Conservation (phyloP, 2,797 vertebrate species). For the Vireo griseus region DNA sequence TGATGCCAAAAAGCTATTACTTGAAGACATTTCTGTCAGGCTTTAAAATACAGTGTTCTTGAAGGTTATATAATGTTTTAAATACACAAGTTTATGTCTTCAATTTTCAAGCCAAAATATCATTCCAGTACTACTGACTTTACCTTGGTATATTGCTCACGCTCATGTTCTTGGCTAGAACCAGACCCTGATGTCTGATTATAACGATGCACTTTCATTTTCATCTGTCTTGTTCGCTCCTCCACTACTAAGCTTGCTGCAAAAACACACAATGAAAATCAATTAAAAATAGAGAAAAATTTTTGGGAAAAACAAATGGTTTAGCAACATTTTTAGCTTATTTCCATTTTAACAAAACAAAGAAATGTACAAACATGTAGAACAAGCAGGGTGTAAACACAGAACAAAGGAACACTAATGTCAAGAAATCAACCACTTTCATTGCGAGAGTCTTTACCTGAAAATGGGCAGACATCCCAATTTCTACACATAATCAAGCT, state of each 20-base stretch:
- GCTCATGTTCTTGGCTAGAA: conserved; percentile 92
- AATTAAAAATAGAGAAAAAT: conserved; percentile 62
- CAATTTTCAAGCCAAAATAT: conserved; percentile 39
- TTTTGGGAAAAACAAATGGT: not conserved
- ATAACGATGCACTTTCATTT: conserved; percentile 90
- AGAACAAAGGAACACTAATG: conserved; percentile 53
- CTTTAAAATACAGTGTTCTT: not conserved
- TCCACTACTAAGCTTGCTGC: conserved; percentile 90
- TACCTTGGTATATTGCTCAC: conserved; percentile 91
- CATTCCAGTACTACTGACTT: conserved; percentile 59
- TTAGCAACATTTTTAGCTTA: conserved; percentile 56
- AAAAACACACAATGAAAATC: conserved; percentile 79
- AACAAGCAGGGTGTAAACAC: conserved; percentile 56
- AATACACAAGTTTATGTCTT: not conserved
- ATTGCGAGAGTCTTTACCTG: not conserved
- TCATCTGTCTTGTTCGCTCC: conserved; percentile 90
- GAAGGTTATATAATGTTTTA: not conserved
- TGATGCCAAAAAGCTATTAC: not conserved
- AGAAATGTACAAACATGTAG: conserved; percentile 57
- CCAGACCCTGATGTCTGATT: conserved; percentile 88
- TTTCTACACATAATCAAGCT: conserved; percentile 24
- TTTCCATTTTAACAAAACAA: conserved; percentile 36
- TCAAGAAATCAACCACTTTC: conserved; percentile 35
- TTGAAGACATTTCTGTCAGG: not conserved
- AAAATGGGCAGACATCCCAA: conserved; percentile 8